These are phyloP conservation scores for Oikopleura albicans DNA, from an alignment of 23 tunicate genomes.

Conservation along the genomic window DNA sequence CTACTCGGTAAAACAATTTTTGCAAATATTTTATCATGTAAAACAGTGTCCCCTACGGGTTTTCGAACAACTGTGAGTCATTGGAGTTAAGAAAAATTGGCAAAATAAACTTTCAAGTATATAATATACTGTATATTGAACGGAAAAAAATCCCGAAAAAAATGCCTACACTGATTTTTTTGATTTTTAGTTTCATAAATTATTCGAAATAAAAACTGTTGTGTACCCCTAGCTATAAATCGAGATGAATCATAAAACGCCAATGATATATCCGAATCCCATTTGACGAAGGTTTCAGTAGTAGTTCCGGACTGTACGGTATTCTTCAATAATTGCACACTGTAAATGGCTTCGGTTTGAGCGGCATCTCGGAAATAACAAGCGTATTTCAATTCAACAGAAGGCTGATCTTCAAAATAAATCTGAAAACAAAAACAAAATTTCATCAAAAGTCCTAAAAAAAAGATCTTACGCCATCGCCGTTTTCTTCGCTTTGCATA, in stretches of 20 bases:
- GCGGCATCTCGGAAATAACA: not conserved
- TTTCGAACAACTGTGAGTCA: no score
- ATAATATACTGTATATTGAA: no score
- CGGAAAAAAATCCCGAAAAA: no score
- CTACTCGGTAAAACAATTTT: no score
- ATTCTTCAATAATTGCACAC: not conserved
- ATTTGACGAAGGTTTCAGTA: not conserved
- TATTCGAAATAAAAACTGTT: no score
- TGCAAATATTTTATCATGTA: no score
- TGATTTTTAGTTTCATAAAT: no score
- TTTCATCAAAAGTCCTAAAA: not conserved
- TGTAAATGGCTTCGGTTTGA: not conserved
- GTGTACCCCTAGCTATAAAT: no score
- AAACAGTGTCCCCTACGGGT: no score
- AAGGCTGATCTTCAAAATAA: not conserved
- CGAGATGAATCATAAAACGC: not conserved
- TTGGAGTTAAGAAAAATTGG: no score
- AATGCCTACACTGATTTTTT: no score
- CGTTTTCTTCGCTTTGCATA: not conserved
- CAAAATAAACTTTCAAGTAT: no score
- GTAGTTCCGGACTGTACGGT: not conserved
- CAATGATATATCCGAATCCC: not conserved
- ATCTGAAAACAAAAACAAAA: not conserved
- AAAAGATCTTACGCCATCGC: not conserved
- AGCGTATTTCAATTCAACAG: not conserved